phyloP scores from a whole-genome alignment of 1,140 invertebrate species.

The Neodiprion virginianus region DNA sequence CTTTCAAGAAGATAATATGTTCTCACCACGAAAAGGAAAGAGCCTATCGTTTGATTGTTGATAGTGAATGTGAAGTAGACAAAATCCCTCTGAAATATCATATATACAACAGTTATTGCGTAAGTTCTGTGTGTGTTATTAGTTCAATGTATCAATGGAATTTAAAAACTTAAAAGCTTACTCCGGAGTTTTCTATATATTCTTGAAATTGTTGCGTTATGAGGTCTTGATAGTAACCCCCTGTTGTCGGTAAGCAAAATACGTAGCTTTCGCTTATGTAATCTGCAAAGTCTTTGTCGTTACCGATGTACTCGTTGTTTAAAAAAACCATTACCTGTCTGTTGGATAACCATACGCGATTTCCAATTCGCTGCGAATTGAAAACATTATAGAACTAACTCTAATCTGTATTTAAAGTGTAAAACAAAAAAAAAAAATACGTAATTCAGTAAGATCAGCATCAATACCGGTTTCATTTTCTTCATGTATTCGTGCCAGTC shows the following conservation, averaged over 20 bases:
- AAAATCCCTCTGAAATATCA: slow-evolving; percentile 20
- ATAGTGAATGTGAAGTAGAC: slow-evolving; percentile 36
- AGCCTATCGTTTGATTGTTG: slow-evolving; percentile 24
- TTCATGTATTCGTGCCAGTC: slow-evolving; percentile 32
- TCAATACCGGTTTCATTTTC: slow-evolving; percentile 27
- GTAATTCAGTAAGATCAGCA: background rate
- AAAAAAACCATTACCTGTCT: slow-evolving; percentile 33
- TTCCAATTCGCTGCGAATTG: slow-evolving; percentile 15
- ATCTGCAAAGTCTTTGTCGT: slow-evolving; percentile 29
- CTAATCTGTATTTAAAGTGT: background rate
- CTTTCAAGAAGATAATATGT: background rate
- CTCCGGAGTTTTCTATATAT: slow-evolving; percentile 30
- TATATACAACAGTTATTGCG: too few relatives aligned
- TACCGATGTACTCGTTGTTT: slow-evolving; percentile 33
- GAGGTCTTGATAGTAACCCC: slow-evolving; percentile 30
- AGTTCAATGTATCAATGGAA: background rate
- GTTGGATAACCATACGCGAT: slow-evolving; percentile 30
- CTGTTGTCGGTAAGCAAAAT: slow-evolving; percentile 23
- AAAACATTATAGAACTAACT: slow-evolving; percentile 11
- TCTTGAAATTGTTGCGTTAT: slow-evolving; percentile 20
- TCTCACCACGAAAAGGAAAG: slow-evolving; percentile 36
- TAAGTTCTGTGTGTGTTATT: background rate
- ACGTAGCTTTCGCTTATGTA: slow-evolving; percentile 29
- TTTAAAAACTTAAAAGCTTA: background rate
- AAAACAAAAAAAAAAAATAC: background rate